A percentile compares a stretch with the other conserved stretches of the same genome.
Conservation (phyloP, 2,797 vertebrate species). For the Hydrocynus forskahlii region DNA sequence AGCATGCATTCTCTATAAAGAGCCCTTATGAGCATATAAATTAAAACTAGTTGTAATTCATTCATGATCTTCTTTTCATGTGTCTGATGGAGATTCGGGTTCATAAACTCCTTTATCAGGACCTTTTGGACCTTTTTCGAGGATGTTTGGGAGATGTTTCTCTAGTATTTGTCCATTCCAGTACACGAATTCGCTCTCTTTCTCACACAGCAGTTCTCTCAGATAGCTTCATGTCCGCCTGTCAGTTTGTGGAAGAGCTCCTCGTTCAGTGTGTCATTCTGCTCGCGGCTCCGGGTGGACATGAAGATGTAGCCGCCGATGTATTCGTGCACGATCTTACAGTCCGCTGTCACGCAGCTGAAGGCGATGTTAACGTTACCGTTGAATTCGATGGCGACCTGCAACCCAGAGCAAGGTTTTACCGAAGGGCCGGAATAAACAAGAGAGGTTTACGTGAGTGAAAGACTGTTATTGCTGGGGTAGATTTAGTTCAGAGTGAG, state of each 20-base stretch:
- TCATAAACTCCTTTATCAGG: neutral
- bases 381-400: constrained; percentile 84
- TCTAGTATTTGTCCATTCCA: neutral
- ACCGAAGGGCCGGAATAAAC: neutral
- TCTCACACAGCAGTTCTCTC: constrained; percentile 33
- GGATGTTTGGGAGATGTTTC: neutral
- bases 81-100: neutral
- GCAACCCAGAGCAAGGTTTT: constrained; percentile 4
- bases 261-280: constrained; percentile 71
- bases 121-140: neutral
- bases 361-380: constrained; percentile 85
- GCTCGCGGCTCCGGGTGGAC: constrained; percentile 75
- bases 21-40: neutral
- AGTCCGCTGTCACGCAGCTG: constrained; percentile 77
- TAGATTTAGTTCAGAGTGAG: too few relatives aligned
- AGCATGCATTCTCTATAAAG: neutral
- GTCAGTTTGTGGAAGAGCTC: constrained; percentile 82
- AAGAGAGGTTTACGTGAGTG: neutral
- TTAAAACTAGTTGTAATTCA: too few relatives aligned
- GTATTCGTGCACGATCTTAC: constrained; percentile 81
- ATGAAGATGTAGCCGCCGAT: constrained; percentile 84
- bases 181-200: neutral
- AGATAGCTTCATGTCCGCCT: constrained; percentile 78
- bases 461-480: neutral
- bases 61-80: neutral